These are phyloP conservation scores for Pristionchus maxplancki DNA, from an alignment of 2,888 invertebrate species.

Conservation along the genomic window DNA sequence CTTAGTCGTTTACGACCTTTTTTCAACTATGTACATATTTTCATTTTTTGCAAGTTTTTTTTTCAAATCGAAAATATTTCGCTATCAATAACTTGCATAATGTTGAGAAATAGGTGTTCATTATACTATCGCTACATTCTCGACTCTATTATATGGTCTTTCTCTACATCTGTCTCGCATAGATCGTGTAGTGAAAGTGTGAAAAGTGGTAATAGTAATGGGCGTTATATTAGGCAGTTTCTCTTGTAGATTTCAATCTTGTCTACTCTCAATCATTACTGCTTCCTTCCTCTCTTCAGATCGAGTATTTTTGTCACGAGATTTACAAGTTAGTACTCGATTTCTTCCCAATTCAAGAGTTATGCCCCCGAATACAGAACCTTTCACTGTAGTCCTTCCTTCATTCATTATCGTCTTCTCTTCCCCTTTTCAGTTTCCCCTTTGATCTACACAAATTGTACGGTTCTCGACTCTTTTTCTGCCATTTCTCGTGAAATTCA, in stretches of 20 bases:
- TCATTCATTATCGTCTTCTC: background rate
- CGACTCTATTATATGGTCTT: background rate
- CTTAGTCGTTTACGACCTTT: no score
- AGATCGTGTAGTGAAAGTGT: conserved; percentile 34
- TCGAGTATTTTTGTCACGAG: conserved; percentile 45
- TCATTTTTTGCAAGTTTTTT: no score
- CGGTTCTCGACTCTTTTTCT: background rate
- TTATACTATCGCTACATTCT: no score
- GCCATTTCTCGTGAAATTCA: background rate
- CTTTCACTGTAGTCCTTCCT: background rate
- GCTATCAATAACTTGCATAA: no score
- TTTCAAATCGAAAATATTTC: no score
- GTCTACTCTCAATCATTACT: background rate
- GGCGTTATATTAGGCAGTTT: conserved; percentile 10
- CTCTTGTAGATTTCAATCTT: background rate
- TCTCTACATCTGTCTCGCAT: background rate
- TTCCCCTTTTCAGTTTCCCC: background rate
- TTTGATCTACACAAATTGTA: conserved; percentile 23
- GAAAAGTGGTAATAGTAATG: background rate
- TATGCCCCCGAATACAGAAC: conserved; percentile 14
- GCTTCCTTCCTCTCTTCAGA: background rate
- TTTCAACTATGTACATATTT: no score
- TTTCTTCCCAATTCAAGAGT: background rate
- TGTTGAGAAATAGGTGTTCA: no score
- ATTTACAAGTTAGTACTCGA: background rate